Percentiles rank a stretch among this genome's conserved stretches.
Conservation (phyloP, 2,888 invertebrate genomes). For the Leptopilina myrica region DNA sequence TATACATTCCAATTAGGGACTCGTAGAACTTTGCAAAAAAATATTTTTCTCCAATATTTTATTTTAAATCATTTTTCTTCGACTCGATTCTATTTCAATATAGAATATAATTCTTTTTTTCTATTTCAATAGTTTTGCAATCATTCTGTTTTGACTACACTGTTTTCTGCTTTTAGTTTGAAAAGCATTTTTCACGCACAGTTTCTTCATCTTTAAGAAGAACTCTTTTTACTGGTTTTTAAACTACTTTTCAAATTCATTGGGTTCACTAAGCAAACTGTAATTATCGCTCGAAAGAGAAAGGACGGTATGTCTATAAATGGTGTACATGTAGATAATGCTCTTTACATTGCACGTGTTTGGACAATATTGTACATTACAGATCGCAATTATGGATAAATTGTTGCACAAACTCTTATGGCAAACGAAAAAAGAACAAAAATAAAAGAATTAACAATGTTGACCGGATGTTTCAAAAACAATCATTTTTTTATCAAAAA, state of each 20-base stretch:
- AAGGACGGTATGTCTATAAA: conserved; percentile 21
- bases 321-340: conserved; percentile 28
- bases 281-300: conserved; percentile 34
- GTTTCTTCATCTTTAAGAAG: conserved; percentile 3
- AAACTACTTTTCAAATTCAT: conserved; percentile 20
- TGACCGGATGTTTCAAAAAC: not conserved
- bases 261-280: not conserved
- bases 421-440: not conserved
- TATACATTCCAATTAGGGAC: conserved; percentile 15
- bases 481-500: too few species aligned
- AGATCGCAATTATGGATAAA: conserved; percentile 28
- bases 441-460: not conserved
- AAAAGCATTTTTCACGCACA: not conserved
- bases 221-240: conserved; percentile 1
- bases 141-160: too few species aligned
- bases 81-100: too few species aligned
- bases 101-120: too few species aligned
- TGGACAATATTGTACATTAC: conserved; percentile 30
- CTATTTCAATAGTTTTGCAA: too few species aligned
- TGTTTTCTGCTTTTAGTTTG: too few species aligned
- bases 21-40: not conserved
- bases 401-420: not conserved
- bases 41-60: not conserved
- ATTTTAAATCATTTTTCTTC: not conserved
- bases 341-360: conserved; percentile 31